Conservation (phyloP, 30 jellyfish, hydroid and myxozoan genomes). For the Turritopsis dohrnii region DNA sequence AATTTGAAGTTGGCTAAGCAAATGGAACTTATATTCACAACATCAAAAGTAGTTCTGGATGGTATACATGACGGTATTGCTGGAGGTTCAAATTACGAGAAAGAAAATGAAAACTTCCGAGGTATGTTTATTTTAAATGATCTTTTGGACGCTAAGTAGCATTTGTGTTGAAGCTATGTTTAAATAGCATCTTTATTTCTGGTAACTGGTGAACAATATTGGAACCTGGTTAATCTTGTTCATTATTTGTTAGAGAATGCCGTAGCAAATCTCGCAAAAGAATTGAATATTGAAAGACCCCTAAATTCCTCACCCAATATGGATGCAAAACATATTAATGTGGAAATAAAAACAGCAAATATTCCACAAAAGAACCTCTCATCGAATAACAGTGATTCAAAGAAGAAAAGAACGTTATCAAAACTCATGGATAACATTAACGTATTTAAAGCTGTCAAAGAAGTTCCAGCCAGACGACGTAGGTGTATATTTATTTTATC, state of each 20-base stretch:
- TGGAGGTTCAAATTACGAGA: neutral
- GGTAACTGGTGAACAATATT: too few relatives aligned
- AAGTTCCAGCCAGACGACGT: neutral
- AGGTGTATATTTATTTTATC: neutral
- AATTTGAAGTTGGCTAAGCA: neutral
- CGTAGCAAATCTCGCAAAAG: neutral
- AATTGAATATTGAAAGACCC: neutral
- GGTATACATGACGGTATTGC: too few relatives aligned
- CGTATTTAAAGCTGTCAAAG: neutral
- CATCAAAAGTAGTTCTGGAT: slow-evolving; percentile 7
- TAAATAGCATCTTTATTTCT: too few relatives aligned
- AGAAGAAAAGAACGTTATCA: neutral
- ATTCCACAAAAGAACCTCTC: neutral
- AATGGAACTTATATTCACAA: slow-evolving; percentile 5
- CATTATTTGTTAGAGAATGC: too few relatives aligned
- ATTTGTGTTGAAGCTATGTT: too few relatives aligned
- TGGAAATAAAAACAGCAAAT: neutral
- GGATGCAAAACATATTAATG: neutral
- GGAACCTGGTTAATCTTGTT: too few relatives aligned
- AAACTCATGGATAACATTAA: neutral
- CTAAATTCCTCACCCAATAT: neutral
- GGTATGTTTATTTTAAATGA: neutral
- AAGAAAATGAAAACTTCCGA: neutral
- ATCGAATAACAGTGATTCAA: neutral
- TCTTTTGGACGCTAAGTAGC: too few relatives aligned